Base-by-base conservation (phyloP, 2,797 vertebrate species). In the Epinephelus awoara region DNA sequence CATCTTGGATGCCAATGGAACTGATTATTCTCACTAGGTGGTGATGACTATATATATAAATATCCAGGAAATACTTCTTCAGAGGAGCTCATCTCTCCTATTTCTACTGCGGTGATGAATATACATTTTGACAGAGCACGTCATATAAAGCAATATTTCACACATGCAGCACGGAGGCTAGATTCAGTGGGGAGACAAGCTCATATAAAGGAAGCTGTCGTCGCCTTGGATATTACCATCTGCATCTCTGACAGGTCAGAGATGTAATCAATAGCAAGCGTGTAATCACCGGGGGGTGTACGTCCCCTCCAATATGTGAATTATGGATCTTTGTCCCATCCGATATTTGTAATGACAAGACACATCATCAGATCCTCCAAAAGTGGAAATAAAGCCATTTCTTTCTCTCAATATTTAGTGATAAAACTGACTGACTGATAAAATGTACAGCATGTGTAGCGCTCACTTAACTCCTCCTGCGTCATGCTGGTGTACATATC, bases 91-190 rank as follows among this genome's bases (percentile, higher is more conserved):
- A 56, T 82, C 67, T 72, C 67, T 61, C 29, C 69, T 54, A 55
- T 80, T 81, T 72, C 69, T 58, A 34, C 65, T 42, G 57, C 23
- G 27, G 57, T 80, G 80, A 85, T 67, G 79, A 90, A 89, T 79
- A 79, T 67, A 72, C 54, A 51, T 68, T 83, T 61, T 90, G 90
- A 93, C 90, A 86, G 86, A 77, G 65, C 71, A 21, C 73, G 82
- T 91, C 90, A 88, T 67, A 86, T 77, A 62, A 88, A 87, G 82
- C 80, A 87, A 90, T 91, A 91, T 89, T 86, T 86, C 80, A 80
- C 61, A 71, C 67, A 50, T 67, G 55, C 76, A 66, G 55, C 49
- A 55, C 14, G 51, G 63, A 75, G 74, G 47, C 50, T 25, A 67
- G 74, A 58, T 82, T 84, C 84, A 50, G 69, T 19, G 69, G 72